Evolutionary conservation across 1,140 invertebrate genomes (phyloP).

Genomic region (Asobara japonica): DNA sequence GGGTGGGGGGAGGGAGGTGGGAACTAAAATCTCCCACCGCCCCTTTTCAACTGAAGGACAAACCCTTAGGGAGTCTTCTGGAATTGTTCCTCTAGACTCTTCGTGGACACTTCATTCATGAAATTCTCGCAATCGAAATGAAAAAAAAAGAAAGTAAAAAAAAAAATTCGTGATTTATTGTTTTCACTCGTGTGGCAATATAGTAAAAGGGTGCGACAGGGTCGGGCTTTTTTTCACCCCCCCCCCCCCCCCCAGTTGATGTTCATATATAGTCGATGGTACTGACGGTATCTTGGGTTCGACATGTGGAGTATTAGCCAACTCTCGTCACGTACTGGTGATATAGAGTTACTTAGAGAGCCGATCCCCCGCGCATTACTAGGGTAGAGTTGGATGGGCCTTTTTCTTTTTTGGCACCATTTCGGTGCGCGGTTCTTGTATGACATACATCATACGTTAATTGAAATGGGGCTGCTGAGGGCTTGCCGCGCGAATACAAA

Average conservation of each 20-base stretch:
- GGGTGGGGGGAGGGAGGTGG: too few relatives aligned
- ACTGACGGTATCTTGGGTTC: background rate
- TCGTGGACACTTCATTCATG: slow-evolving; percentile 12
- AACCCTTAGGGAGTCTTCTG: slow-evolving; percentile 33
- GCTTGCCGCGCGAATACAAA: slow-evolving; percentile 65
- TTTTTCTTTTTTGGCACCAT: slow-evolving; percentile 40
- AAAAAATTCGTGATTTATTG: slow-evolving; percentile 16
- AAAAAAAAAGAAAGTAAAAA: background rate
- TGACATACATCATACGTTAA: slow-evolving; percentile 69
- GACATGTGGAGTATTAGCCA: slow-evolving; percentile 20
- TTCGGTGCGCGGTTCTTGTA: slow-evolving; percentile 51
- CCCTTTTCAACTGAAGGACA: background rate
- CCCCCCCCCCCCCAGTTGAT: background rate
- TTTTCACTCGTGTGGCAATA: background rate
- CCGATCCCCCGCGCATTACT: slow-evolving; percentile 56
- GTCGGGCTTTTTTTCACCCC: background rate
- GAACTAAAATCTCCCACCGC: background rate
- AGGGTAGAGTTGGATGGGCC: background rate
- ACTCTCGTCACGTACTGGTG: slow-evolving; percentile 64
- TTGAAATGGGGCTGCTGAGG: slow-evolving; percentile 64
- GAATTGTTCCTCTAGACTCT: slow-evolving; percentile 33
- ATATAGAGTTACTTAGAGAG: slow-evolving; percentile 67
- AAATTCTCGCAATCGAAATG: slow-evolving; percentile 11
- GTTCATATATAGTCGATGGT: background rate
- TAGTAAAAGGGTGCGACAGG: slow-evolving; percentile 20